A percentile compares a stretch with the other conserved stretches of the same genome.
Conservation (phyloP, 2,113 vertebrate genomes). For the Psilopsiagon aurifrons region DNA sequence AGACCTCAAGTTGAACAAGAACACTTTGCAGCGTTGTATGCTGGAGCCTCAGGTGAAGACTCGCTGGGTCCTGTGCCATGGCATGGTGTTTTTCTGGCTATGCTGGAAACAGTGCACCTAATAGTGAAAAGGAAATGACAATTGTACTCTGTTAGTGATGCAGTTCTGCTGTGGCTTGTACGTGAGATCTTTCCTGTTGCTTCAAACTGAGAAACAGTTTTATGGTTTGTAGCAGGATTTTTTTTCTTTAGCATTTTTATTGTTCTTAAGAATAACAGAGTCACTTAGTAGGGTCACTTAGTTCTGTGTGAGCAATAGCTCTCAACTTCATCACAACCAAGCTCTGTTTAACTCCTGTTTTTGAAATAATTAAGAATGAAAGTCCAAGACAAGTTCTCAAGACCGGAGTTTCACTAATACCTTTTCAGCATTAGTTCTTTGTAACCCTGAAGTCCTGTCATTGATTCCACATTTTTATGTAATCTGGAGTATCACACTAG, state of each 20-base stretch:
- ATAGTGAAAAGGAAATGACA: background rate
- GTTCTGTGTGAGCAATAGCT: background rate
- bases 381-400: background rate
- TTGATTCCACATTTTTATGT: background rate
- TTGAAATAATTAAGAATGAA: background rate
- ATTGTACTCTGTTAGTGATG: background rate
- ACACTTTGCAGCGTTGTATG: background rate
- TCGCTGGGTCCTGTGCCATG: accelerated
- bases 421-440: background rate
- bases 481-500: background rate
- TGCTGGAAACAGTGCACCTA: background rate
- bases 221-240: background rate
- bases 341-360: background rate
- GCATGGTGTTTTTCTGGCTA: background rate
- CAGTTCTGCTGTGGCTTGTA: background rate
- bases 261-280: background rate
- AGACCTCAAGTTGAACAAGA: background rate
- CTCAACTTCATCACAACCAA: background rate
- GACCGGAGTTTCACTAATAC: background rate
- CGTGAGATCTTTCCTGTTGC: background rate
- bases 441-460: background rate
- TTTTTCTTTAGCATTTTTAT: background rate
- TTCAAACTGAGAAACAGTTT: background rate
- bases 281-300: background rate
- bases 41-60: background rate